Percentiles rank a stretch among this genome's conserved stretches.
Conservation (phyloP, 2,113 vertebrate genomes). For the Phrynosoma platyrhinos region DNA sequence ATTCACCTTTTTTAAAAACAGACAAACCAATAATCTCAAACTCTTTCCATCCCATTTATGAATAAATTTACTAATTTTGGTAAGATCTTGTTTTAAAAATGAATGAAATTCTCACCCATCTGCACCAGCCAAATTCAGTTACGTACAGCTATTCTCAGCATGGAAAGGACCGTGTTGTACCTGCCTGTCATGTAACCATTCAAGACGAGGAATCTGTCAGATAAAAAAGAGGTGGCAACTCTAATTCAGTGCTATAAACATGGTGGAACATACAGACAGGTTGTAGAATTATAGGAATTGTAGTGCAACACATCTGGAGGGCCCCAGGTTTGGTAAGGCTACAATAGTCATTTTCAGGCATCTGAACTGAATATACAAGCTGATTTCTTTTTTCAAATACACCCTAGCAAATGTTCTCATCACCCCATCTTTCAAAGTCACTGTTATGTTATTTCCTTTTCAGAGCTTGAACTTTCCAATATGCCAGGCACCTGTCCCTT, state of each 20-base stretch:
- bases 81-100: neutral
- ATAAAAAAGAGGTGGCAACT: neutral
- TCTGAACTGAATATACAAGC: neutral
- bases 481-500: slow-evolving; percentile 72
- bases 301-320: neutral
- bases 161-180: neutral
- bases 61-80: neutral
- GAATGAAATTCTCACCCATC: neutral
- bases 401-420: slow-evolving; percentile 41
- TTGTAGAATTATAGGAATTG: neutral
- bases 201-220: neutral
- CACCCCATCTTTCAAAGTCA: slow-evolving; percentile 22
- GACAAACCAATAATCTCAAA: no score
- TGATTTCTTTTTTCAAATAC: slow-evolving; percentile 20
- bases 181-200: neutral
- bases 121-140: neutral
- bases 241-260: neutral
- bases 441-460: slow-evolving; percentile 52
- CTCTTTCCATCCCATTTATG: neutral
- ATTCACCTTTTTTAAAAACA: neutral
- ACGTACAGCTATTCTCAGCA: neutral
- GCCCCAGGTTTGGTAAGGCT: neutral
- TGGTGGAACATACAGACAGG: neutral
- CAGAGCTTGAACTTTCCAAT: slow-evolving; percentile 67
- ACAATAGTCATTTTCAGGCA: slow-evolving; percentile 41